phyloP scores from a whole-genome alignment of 2,888 invertebrate genomes.

The Phasia obesa region DNA sequence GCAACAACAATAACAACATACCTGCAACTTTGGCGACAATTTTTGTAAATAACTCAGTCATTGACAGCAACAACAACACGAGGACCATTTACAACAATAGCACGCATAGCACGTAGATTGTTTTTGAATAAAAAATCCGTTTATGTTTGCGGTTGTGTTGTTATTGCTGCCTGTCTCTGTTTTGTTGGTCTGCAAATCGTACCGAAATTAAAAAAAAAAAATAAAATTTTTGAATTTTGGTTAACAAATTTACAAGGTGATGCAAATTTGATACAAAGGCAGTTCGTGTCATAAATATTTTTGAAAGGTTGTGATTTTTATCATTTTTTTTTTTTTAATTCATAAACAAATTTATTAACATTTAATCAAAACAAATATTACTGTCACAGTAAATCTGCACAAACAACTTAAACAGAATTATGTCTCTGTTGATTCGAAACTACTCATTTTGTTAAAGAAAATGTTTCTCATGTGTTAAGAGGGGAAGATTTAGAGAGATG shows the following conservation, averaged over 20 bases:
- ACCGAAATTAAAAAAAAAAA: no score
- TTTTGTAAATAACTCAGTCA: slow-evolving; percentile 18
- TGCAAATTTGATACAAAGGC: slow-evolving; percentile 48
- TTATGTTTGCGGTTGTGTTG: slow-evolving; percentile 34
- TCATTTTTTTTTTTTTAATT: no score
- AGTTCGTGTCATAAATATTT: slow-evolving; percentile 50
- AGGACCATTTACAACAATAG: neutral
- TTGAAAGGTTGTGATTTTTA: slow-evolving; percentile 34
- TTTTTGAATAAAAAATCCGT: neutral
- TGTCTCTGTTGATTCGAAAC: no score
- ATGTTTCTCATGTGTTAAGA: no score
- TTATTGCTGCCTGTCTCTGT: neutral
- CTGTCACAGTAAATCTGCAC: no score
- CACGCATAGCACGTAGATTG: slow-evolving; percentile 25
- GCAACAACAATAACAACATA: slow-evolving; percentile 22
- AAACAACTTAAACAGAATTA: no score
- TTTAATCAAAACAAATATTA: no score
- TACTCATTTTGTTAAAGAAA: no score
- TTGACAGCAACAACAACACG: neutral
- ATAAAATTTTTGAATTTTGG: slow-evolving; percentile 34
- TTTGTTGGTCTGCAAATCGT: slow-evolving; percentile 38
- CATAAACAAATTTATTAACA: no score
- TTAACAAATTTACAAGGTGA: slow-evolving; percentile 55
- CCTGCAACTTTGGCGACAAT: slow-evolving; percentile 47
- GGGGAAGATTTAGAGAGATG: no score